Percentiles rank a stretch among this genome's conserved stretches.
phyloP scores from a whole-genome alignment of 2,113 vertebrate species.

The Galemys pyrenaicus region DNA sequence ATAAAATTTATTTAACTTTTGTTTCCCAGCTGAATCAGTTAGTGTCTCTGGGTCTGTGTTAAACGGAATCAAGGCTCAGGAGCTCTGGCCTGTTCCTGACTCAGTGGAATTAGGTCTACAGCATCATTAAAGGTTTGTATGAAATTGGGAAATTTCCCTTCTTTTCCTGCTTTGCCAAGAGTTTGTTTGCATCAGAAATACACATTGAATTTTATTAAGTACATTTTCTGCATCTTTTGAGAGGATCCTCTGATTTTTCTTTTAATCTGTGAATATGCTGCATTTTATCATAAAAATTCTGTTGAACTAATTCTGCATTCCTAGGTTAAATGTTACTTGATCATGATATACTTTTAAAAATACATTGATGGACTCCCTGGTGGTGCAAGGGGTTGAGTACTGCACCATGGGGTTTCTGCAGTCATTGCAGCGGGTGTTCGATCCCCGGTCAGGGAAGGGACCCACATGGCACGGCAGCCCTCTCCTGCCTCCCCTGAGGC shows the following conservation, averaged over 20 bases:
- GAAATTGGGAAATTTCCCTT: neutral
- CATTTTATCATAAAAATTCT: neutral
- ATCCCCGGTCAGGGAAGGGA: too few species aligned
- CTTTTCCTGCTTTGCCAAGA: neutral
- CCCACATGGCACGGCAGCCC: too few species aligned
- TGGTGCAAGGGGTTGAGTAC: too few species aligned
- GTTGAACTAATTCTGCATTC: conserved; percentile 26
- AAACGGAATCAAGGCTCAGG: neutral
- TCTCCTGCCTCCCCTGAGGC: too few species aligned
- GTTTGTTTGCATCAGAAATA: neutral
- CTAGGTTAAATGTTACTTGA: neutral
- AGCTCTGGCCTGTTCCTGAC: neutral
- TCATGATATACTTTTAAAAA: neutral
- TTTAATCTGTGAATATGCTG: neutral
- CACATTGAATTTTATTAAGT: neutral
- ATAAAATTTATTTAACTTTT: neutral
- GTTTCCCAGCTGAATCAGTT: neutral
- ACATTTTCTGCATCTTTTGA: neutral
- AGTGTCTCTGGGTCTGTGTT: neutral
- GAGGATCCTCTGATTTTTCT: neutral
- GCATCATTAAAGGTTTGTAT: neutral
- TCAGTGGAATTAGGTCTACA: neutral
- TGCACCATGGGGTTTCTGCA: too few species aligned
- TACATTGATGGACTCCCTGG: too few species aligned
- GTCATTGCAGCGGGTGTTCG: too few species aligned